Base-by-base conservation (phyloP, 2,888 invertebrate genomes). In the Yponomeuta malinellus region DNA sequence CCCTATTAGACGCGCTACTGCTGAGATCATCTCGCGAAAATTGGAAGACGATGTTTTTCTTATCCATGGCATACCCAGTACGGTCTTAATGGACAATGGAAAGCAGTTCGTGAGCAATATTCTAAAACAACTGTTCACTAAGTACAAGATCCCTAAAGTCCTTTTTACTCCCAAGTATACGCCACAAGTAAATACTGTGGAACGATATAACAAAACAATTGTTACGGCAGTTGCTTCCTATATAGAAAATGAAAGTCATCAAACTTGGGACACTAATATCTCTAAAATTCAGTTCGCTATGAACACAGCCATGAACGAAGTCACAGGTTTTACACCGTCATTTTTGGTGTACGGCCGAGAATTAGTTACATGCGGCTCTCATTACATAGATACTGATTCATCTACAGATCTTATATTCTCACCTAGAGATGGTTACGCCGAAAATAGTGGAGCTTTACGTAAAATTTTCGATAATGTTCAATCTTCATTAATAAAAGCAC, bases 51-150 rank as follows among this genome's bases (percentile, higher is more conserved):
- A 68, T 43, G 43, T 43, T 43, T 43, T 43, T 43, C 43, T 79
- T 0, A 70, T 78, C 0, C 79, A 79, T 48, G 80, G 78, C 2
- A 69, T 80, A 9, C 76, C 78, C 0, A 72, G 74, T 12, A 77
- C 76, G 0, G 69, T 79, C 0, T 63, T 78, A 0, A 4, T 77
- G 31, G 78, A 78, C 15, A 79, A 80, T 64, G 78, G 78, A 0
- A 70, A 10, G 3, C 78, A 80, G 69, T 79, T 78, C 48, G 72
- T 71, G n/a, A 73, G 77, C 23, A 23, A 37, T 2, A 64, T 64
- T 0, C 4, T 72, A 1, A 64, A 72, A 6, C 29, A 9, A 0
- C 15, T 78, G 0, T 72, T 77, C n/a, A 63, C 68, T 5, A 73
- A 72, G 37, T 78, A 78, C 43, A 76, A 76, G 8, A 65, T 80